These are phyloP conservation scores for Amphiprion percula DNA, from an alignment of 2,113 vertebrate genomes.

Conservation along the genomic window DNA sequence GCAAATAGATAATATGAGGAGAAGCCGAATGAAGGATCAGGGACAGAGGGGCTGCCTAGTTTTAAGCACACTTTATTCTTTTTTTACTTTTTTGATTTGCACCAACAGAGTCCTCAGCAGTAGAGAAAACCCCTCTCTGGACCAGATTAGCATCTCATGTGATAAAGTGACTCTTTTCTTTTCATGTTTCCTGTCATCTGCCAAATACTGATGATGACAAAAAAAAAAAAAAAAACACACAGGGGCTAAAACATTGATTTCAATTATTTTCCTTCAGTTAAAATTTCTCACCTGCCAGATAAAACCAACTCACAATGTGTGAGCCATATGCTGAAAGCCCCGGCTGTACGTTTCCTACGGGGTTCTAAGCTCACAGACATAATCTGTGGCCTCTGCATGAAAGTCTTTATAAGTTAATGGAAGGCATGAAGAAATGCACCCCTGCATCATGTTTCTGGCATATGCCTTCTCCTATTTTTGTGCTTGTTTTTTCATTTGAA, in stretches of 20 bases:
- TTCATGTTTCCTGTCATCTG: conserved; percentile 33
- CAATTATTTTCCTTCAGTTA: conserved; percentile 39
- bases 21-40: background rate
- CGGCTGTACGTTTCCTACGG: conserved; percentile 7
- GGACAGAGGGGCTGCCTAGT: conserved; percentile 17
- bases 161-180: conserved; percentile 47
- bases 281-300: conserved; percentile 40
- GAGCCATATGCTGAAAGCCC: conserved; percentile 33
- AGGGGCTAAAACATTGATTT: conserved; percentile 28
- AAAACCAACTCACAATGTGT: conserved; percentile 37
- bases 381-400: conserved; percentile 42
- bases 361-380: conserved; percentile 13
- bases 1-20: background rate
- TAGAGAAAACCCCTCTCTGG: conserved; percentile 33
- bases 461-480: conserved; percentile 58
- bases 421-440: conserved; percentile 31
- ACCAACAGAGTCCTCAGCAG: conserved; percentile 3
- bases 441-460: conserved; percentile 43
- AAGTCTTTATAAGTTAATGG: conserved; percentile 43
- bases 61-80: conserved; percentile 8
- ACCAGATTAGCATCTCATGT: conserved; percentile 49
- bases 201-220: conserved; percentile 51
- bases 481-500: conserved; percentile 54
- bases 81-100: background rate
- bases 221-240: background rate